Evolutionary conservation across 2,797 vertebrate genomes (phyloP).

Genomic region (Thunnus albacares): DNA sequence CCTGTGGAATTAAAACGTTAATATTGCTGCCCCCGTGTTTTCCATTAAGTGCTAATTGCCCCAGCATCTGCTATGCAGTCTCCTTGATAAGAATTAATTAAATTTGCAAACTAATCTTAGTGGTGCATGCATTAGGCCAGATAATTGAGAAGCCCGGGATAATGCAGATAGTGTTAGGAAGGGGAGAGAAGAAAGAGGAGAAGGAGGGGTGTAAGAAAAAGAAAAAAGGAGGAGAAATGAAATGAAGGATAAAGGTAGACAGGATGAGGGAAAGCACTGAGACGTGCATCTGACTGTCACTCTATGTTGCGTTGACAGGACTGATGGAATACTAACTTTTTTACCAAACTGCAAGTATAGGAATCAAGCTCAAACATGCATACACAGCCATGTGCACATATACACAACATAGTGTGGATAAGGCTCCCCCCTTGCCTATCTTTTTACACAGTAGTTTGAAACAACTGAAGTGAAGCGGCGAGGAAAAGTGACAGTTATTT

Average conservation of each 20-base stretch:
- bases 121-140: constrained; percentile 83
- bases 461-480: constrained; percentile 61
- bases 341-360: constrained; percentile 21
- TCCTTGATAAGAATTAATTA: constrained; percentile 91
- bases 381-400: constrained; percentile 28
- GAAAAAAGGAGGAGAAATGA: constrained; percentile 56
- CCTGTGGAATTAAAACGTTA: constrained; percentile 84
- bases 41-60: constrained; percentile 89
- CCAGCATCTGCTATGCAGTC: constrained; percentile 86
- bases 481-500: constrained; percentile 78
- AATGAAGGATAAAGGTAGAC: constrained; percentile 71
- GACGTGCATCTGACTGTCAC: constrained; percentile 45
- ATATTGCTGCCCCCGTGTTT: constrained; percentile 85
- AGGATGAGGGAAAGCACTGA: constrained; percentile 56
- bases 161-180: constrained; percentile 76
- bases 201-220: constrained; percentile 6
- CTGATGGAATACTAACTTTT: constrained; percentile 69
- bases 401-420: constrained; percentile 28
- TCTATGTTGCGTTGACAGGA: constrained; percentile 48
- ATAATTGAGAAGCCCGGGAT: constrained; percentile 82
- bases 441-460: constrained; percentile 59
- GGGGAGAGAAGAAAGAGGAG: constrained; percentile 44
- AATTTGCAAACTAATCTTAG: constrained; percentile 88
- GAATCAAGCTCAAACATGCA: constrained; percentile 34
- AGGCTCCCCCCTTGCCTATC: constrained; percentile 28